Evolutionary conservation across 2,113 vertebrate species (phyloP).

Genomic region (Microcebus ravelobensis): DNA sequence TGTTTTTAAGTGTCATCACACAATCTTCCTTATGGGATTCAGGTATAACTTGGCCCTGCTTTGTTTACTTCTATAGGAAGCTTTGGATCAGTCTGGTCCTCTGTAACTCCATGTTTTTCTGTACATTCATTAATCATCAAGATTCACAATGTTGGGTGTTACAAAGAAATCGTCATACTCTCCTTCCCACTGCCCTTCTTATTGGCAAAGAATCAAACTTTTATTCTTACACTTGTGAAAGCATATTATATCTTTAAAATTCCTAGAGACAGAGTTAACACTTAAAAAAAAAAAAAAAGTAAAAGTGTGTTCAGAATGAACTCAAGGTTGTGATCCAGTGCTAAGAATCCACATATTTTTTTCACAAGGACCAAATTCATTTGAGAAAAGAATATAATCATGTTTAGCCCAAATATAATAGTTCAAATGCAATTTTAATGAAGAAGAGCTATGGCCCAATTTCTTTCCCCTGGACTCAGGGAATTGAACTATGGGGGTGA

Average conservation of each 20-base stretch:
- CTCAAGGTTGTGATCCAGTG: background rate
- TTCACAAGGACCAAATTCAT: background rate
- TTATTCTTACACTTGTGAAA: background rate
- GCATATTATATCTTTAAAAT: background rate
- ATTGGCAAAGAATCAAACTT: background rate
- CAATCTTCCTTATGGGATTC: background rate
- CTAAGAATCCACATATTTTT: background rate
- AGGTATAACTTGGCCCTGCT: background rate
- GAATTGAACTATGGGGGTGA: background rate
- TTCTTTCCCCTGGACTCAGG: background rate
- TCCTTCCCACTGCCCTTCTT: background rate
- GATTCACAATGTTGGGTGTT: background rate
- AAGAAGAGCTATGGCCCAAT: background rate
- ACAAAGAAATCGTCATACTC: background rate
- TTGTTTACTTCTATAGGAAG: background rate
- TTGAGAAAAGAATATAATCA: background rate
- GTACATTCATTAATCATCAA: background rate
- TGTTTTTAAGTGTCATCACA: background rate
- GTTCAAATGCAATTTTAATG: constrained; percentile 40
- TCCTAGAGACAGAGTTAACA: background rate
- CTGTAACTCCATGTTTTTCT: background rate
- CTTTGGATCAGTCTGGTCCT: background rate
- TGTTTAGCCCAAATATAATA: constrained; percentile 18
- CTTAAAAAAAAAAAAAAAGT: constrained; percentile 20
- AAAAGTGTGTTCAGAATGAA: background rate